Base-by-base conservation (phyloP, 1,140 invertebrate species). In the Euschistus heros region DNA sequence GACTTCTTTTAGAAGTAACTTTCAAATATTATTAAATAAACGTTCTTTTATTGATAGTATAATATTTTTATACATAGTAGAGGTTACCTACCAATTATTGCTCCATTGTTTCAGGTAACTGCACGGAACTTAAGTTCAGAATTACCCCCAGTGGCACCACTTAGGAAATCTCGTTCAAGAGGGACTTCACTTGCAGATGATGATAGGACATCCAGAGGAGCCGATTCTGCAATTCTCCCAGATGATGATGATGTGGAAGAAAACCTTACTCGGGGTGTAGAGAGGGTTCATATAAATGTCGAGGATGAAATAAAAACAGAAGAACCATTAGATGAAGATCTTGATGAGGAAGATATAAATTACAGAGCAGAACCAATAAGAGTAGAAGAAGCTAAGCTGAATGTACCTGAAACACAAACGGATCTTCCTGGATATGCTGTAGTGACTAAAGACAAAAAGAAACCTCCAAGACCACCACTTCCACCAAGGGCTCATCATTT, bases 201-300 rank as follows among this genome's bases (percentile, higher is more conserved):
- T 62, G 84, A 87, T 64, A 77, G 84, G 20, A 86, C 84, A 2
- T 87, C 85, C 0, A 80, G 82, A 64, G 86, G 84, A 1, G 84
- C 84, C 4, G 85, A 87, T 62, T 87, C 86, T 1, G 70, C 82
- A 18, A 78, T 73, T 13, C 71, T 79, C 30, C 54, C 54, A 22
- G 54, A 57, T 26, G 54, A 78, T 42, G 77, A 75, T 67, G 75
- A 78, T 44, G 70, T 75, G 26, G 76, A 79, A 64, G 75, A 78
- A 68, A 73, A 78, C 4, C n/a, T 80, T 59, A 78, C 79, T 61
- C 74, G 77, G 20, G 60, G 57, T 7, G 24, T 54, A 33, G 20
- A 54, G 68, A 72, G 72, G 6, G 72, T 70, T 0, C 75, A 72
- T 2, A 30, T 46, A 42, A 20, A 60, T 54, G 37, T 59, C 1